Evolutionary conservation across 2,888 invertebrate species (phyloP), one percentile per base, ranked within the genome.

Genomic region (Philereme transversata): DNA sequence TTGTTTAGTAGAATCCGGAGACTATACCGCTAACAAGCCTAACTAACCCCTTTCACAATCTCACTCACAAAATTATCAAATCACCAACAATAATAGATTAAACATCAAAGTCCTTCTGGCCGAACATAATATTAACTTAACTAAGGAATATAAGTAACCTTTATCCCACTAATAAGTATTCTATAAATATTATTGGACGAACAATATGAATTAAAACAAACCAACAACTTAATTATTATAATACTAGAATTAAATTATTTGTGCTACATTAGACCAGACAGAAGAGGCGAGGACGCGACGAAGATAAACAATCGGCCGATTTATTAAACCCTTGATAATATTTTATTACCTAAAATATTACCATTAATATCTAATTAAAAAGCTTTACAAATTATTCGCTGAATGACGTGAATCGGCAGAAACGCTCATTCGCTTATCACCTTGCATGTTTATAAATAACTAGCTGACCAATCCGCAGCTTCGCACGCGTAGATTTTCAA

Each of bases 191-290:
- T 64, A 77, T 55, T 76, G 71, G 69, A 78, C 70, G 65, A 76
- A 74, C 64, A 63, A 74, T 66, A 68, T 46, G 63, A 67, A 63
- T 49, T 73, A 77, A 74, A 68, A 67, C 60, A 74, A 78, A 70
- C 73, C 77, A 81, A 82, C 77, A 81, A 78, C 66, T 63, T 64
- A 69, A 53, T 67, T 62, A 53, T 53, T 61, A 50, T 57, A 54
- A 53, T 57, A 64, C 59, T 56, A 55, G 57, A 22, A 22, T 22
- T 2, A 22, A 2, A 22, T 22, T 66, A 64, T 40, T 71, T 70
- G 70, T 70, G 70, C 65, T 59, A 58, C 22, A 45, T 22, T 22
- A 22, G 22, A 22, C 22, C 1, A 22, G 22, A 22, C 3, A 22
- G 22, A 22, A 22, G 22, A 22, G 22, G 3, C 22, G 22, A 22